phyloP scores from a whole-genome alignment of 2,888 invertebrate species.

The Nephrotoma flavescens region DNA sequence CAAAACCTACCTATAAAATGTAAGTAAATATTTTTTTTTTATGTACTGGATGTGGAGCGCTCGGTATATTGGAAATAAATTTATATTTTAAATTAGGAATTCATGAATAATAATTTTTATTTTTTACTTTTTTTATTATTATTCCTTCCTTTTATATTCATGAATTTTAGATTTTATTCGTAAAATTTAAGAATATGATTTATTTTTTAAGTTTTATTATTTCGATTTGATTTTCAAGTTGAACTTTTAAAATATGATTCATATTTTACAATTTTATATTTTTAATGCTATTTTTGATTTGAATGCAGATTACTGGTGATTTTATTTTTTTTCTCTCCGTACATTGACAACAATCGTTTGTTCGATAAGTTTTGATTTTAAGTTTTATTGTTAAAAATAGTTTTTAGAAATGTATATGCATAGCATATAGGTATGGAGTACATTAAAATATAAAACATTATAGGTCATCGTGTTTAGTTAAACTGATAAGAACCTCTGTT shows the following conservation, averaged over 20 bases:
- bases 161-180: not conserved
- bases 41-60: not conserved
- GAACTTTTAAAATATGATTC: not conserved
- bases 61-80: not conserved
- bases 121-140: not conserved
- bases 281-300: not conserved
- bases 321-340: not conserved
- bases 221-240: not conserved
- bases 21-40: not conserved
- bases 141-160: not conserved
- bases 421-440: no score
- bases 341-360: not conserved
- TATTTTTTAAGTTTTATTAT: not conserved
- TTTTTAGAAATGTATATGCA: not conserved
- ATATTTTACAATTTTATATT: not conserved
- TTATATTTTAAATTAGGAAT: not conserved
- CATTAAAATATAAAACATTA: no score
- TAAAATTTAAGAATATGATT: not conserved
- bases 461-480: no score
- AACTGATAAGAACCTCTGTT: no score
- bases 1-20: not conserved
- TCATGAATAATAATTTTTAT: not conserved
- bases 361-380: not conserved
- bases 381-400: not conserved
- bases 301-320: not conserved